phyloP scores from a whole-genome alignment of 2,888 invertebrate genomes.

The Nomada lathburiana region DNA sequence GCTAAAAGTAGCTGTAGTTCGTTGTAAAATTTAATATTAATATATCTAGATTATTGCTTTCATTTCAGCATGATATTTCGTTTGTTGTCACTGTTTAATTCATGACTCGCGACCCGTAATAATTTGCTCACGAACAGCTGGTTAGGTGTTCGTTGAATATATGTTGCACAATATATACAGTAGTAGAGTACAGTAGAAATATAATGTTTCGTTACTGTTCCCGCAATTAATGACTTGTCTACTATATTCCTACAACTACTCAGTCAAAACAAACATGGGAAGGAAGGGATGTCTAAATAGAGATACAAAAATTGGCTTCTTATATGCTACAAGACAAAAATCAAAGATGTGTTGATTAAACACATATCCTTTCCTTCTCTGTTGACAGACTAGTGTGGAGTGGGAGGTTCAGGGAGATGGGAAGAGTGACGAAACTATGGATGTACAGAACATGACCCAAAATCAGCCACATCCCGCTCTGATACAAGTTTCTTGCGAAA shows the following conservation, averaged over 20 bases:
- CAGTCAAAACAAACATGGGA: constrained; percentile 80
- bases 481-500: constrained; percentile 77
- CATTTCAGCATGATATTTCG: constrained; percentile 42
- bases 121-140: constrained; percentile 10
- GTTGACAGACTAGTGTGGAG: constrained; percentile 87
- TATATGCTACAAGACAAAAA: constrained; percentile 75
- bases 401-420: constrained; percentile 85
- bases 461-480: constrained; percentile 75
- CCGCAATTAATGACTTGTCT: constrained; percentile 57
- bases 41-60: constrained; percentile 10
- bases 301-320: constrained; percentile 75
- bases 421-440: constrained; percentile 83
- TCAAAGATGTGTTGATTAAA: constrained; percentile 80
- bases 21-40: background rate
- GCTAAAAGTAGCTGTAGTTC: constrained; percentile 1
- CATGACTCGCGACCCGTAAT: background rate
- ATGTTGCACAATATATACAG: background rate
- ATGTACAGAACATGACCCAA: constrained; percentile 77
- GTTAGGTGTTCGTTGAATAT: constrained; percentile 11
- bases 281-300: constrained; percentile 85
- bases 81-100: constrained; percentile 2
- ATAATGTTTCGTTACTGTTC: constrained; percentile 75
- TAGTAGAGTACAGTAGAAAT: background rate
- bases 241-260: constrained; percentile 64
- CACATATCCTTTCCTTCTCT: constrained; percentile 88